These are phyloP conservation scores for Harmothoe impar DNA, from an alignment of 2,888 invertebrate genomes.

Conservation along the genomic window DNA sequence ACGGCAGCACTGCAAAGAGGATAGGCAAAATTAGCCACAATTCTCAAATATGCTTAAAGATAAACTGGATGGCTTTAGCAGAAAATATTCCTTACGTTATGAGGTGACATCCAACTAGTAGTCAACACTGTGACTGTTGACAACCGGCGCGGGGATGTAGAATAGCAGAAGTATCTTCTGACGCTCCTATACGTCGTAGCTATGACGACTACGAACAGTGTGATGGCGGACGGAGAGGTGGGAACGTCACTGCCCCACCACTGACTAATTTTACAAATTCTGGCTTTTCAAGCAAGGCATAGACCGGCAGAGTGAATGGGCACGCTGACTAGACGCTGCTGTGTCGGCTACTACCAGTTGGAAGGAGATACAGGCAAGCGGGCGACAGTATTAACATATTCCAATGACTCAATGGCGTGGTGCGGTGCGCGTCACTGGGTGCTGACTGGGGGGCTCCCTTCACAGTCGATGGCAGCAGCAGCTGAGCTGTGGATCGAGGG, in stretches of 20 bases:
- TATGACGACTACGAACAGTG: neutral
- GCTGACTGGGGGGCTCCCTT: conserved; percentile 3
- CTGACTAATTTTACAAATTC: too few relatives aligned
- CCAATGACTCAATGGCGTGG: conserved; percentile 39
- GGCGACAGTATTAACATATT: conserved; percentile 44
- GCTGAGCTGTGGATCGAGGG: neutral
- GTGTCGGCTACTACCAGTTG: conserved; percentile 38
- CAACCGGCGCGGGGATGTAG: neutral
- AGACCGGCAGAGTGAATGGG: neutral
- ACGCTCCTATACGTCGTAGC: conserved; percentile 21
- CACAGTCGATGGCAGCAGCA: conserved; percentile 31
- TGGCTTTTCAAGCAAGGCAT: neutral
- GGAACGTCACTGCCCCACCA: conserved; percentile 19
- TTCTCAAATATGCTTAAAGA: neutral
- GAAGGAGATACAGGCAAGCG: neutral
- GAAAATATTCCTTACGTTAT: conserved; percentile 22
- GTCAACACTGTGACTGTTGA: conserved; percentile 63
- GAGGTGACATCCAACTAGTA: conserved; percentile 58
- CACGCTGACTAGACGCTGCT: conserved; percentile 16
- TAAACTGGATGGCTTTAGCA: neutral
- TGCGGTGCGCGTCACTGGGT: conserved; percentile 29
- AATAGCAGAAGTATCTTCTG: neutral
- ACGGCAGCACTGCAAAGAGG: conserved; percentile 47
- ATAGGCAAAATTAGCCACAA: neutral
- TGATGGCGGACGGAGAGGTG: neutral